Percentiles rank a stretch among this genome's conserved stretches.
phyloP scores from a whole-genome alignment of 2,888 invertebrate species.

The Athripsodes cinereus region DNA sequence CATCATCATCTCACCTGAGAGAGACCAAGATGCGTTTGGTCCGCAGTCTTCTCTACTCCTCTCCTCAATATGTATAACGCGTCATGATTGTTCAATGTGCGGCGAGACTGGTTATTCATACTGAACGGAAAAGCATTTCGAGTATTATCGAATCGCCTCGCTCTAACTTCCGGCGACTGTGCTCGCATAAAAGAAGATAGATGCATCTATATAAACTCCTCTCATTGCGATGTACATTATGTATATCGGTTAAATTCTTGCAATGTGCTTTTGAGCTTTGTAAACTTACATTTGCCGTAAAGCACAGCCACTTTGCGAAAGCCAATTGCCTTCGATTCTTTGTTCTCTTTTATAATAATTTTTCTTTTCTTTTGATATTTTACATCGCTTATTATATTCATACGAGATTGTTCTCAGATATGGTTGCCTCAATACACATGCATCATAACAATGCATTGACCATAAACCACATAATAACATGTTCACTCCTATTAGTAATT shows the following conservation, averaged over 20 bases:
- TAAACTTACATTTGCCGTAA: slow-evolving; percentile 11
- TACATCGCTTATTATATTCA: no score
- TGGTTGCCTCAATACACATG: no score
- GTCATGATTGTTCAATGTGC: slow-evolving; percentile 9
- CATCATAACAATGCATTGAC: no score
- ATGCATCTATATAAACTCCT: slow-evolving; percentile 8
- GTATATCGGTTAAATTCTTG: slow-evolving; percentile 6
- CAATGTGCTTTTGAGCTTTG: slow-evolving; percentile 13
- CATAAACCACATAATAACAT: no score
- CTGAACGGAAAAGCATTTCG: slow-evolving; percentile 18
- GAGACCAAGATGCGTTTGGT: slow-evolving; percentile 11
- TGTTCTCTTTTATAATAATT: slow-evolving; percentile 5
- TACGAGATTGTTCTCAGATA: no score
- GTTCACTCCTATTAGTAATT: no score
- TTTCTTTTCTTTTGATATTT: neutral
- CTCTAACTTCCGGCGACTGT: slow-evolving; percentile 19
- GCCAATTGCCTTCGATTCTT: slow-evolving; percentile 12
- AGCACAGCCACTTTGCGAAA: slow-evolving; percentile 5
- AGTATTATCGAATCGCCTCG: slow-evolving; percentile 17
- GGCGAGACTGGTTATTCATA: slow-evolving; percentile 16
- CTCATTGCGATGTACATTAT: slow-evolving; percentile 1
- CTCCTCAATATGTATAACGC: slow-evolving; percentile 9
- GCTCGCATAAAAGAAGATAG: slow-evolving; percentile 8
- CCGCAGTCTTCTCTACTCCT: slow-evolving; percentile 3
- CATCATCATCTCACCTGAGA: slow-evolving; percentile 5